Conservation (phyloP, 2,113 vertebrate species). For the Nothobranchius kuhntae region DNA sequence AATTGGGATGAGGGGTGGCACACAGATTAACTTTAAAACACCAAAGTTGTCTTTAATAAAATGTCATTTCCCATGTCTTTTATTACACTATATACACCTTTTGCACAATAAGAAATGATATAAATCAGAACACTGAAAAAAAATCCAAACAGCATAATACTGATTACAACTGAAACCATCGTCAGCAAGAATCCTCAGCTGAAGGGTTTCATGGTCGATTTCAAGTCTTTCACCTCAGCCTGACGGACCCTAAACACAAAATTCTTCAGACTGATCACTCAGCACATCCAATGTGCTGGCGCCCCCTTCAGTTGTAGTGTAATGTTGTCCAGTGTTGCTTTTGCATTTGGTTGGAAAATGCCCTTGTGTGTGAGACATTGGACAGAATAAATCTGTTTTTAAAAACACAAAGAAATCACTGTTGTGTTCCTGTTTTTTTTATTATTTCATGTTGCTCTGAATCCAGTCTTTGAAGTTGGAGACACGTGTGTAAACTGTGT, state of each 20-base stretch:
- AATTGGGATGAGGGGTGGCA: neutral
- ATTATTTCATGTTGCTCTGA: slow-evolving; percentile 93
- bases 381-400: neutral
- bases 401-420: no score
- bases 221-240: slow-evolving; percentile 57
- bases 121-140: slow-evolving; percentile 67
- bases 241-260: slow-evolving; percentile 47
- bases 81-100: slow-evolving; percentile 77
- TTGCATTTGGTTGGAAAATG: slow-evolving; percentile 46
- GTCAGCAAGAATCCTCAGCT: slow-evolving; percentile 24
- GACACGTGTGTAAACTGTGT: slow-evolving; percentile 89
- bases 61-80: slow-evolving; percentile 40
- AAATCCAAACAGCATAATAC: slow-evolving; percentile 69
- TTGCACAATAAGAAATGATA: slow-evolving; percentile 41
- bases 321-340: slow-evolving; percentile 75
- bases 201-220: slow-evolving; percentile 53
- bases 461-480: slow-evolving; percentile 95
- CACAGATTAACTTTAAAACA: slow-evolving; percentile 22
- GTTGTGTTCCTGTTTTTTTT: neutral
- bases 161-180: slow-evolving; percentile 56
- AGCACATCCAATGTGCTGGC: slow-evolving; percentile 55
- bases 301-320: slow-evolving; percentile 61
- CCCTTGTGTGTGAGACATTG: slow-evolving; percentile 35
- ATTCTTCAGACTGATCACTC: slow-evolving; percentile 15
- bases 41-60: slow-evolving; percentile 56